Percentiles rank a stretch among this genome's conserved stretches.
These are phyloP conservation scores for Cheiracanthium punctorium DNA, from an alignment of 2,888 invertebrate species.

Conservation along the genomic window DNA sequence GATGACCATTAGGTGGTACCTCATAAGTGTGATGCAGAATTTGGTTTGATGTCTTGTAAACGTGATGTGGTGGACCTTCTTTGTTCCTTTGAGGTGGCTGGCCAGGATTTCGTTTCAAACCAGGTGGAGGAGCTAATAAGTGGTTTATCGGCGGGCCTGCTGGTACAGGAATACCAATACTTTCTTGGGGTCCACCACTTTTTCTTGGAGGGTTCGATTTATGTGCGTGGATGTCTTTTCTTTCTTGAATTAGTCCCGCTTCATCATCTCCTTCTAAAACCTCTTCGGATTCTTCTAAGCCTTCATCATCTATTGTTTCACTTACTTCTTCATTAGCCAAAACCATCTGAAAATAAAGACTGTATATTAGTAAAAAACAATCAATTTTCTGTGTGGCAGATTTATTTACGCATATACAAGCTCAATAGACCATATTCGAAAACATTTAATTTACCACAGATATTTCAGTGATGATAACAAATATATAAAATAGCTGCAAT, in stretches of 20 bases:
- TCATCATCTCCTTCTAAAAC: constrained; percentile 36
- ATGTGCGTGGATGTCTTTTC: constrained; percentile 39
- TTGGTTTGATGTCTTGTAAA: constrained; percentile 57
- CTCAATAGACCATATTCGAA: too few relatives aligned
- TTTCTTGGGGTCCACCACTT: constrained; percentile 47
- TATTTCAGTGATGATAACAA: too few relatives aligned
- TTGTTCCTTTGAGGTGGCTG: constrained; percentile 41
- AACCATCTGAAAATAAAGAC: constrained; percentile 51
- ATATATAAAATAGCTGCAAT: too few relatives aligned
- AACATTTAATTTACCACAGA: too few relatives aligned
- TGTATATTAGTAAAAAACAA: too few relatives aligned
- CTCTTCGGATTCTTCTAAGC: constrained; percentile 11
- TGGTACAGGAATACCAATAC: constrained; percentile 35
- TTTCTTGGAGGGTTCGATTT: constrained; percentile 43
- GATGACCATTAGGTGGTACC: constrained; percentile 37
- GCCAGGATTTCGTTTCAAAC: constrained; percentile 35
- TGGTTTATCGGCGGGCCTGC: constrained; percentile 39
- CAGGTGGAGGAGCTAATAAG: constrained; percentile 48
- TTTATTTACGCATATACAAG: too few relatives aligned
- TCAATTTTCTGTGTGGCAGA: too few relatives aligned
- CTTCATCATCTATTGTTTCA: constrained; percentile 39
- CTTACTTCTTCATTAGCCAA: constrained; percentile 60
- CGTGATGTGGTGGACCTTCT: constrained; percentile 25
- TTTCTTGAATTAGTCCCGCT: constrained; percentile 42
- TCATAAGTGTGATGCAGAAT: constrained; percentile 57